Base-by-base conservation (phyloP, 2,888 invertebrate species). In the Exocentrus adspersus region DNA sequence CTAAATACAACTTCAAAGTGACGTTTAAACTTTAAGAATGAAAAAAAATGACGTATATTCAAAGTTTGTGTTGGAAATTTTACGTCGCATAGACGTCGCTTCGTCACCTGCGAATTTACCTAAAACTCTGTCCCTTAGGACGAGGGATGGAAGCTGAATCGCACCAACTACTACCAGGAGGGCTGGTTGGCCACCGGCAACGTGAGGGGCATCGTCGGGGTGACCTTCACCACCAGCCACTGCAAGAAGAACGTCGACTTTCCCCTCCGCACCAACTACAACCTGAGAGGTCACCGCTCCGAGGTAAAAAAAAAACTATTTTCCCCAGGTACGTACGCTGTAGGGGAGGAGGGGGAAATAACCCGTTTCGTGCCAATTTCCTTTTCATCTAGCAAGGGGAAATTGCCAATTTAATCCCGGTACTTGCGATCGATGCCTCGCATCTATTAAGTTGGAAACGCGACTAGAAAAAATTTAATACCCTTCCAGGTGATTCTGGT, bases 161-260 rank as follows among this genome's bases (percentile, higher is more conserved):
- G 95, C 75, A 93, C 92, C 78, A 95, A 95, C 86, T 97, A 97
- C 84, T 97, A 97, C 81, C 95, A 97, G 85, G 97, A 98, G 84
- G 98, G 97, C 51, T 98, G 98, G 98, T 85, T 98, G 79, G 96
- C 97, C 67, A 95, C 95, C 46, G 97, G 97, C 74, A 98, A 97
- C 83, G 91, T 94, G 64, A 89, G 95, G 75, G 96, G 97, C 42
- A 92, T 97, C 74, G 95, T 97, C 60, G 97, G 98, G 60, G 96
- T 97, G 56, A 98, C 97, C 62, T 97, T 96, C 84, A 97, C 97
- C 60, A 94, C 97, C 50, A 95, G 95, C 68, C 95, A 96, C 82
- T 94, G 94, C 84, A 90, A 92, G 75, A 92, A 92, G 75, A 92
- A 92, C 74, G 89, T 92, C 76, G 94, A 94, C 80, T 88, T 93